Evolutionary conservation across 2,113 vertebrate genomes (phyloP).

Genomic region (Tenebrosternarchus preto): DNA sequence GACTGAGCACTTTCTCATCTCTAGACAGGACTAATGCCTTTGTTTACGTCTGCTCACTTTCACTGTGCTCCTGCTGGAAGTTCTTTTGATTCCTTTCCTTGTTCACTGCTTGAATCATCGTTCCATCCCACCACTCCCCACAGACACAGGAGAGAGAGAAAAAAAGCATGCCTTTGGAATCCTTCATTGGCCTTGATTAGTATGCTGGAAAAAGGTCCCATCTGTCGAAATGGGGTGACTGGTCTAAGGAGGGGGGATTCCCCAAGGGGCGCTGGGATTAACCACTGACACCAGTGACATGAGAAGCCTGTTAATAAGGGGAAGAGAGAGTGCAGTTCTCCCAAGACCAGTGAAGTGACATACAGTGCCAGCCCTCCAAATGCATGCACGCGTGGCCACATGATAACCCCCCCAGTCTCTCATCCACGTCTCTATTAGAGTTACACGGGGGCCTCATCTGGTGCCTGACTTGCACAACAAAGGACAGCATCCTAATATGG

Average conservation of each 20-base stretch:
- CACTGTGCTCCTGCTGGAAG: neutral
- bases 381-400: constrained; percentile 38
- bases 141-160: constrained; percentile 46
- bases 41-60: constrained; percentile 22
- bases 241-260: constrained; percentile 57
- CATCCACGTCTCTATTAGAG: constrained; percentile 72
- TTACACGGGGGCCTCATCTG: constrained; percentile 76
- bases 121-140: constrained; percentile 53
- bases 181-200: constrained; percentile 72
- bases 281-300: constrained; percentile 77
- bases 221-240: constrained; percentile 71
- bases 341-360: constrained; percentile 55
- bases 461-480: constrained; percentile 70
- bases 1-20: constrained; percentile 6
- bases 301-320: constrained; percentile 76
- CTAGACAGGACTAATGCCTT: constrained; percentile 9
- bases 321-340: constrained; percentile 50
- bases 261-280: constrained; percentile 68
- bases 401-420: constrained; percentile 41
- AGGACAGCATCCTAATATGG: constrained; percentile 52
- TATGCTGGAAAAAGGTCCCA: constrained; percentile 76
- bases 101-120: constrained; percentile 65
- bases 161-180: constrained; percentile 64
- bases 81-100: constrained; percentile 51
- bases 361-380: constrained; percentile 48